Evolutionary conservation across 2,113 vertebrate genomes (phyloP), one percentile per base, ranked within the genome.

Genomic region (Neofelis nebulosa): DNA sequence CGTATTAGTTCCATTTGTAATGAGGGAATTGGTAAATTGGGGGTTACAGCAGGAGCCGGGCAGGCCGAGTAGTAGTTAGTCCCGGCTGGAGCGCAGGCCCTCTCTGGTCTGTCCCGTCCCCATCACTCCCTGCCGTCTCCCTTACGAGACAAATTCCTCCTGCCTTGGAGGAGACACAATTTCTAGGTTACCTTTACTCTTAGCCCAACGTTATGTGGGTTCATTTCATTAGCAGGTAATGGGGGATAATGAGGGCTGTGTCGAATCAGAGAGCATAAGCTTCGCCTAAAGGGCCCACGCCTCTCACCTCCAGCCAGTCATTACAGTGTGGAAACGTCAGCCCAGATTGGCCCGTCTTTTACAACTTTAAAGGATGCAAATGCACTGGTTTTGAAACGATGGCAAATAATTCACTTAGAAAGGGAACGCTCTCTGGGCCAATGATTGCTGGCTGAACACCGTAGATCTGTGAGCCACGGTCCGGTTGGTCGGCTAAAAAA

Each of bases 331-430:
- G 19, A 74, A 65, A 48, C 45, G 8, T 18, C 31, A 87, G 45
- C 1, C 36, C 45, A 41, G 25, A 83, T 45, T 65, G 29, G n/a
- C 16, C 76, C 31, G 4, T 9, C 83, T 82, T 82, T 91, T 21
- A 36, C 63, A 82, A 41, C 41, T 88, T 94, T 82, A 63, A 94
- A 63, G 38, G n/a, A 33, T 31, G 36, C 45, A 80, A 52, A 61
- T 7, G 61, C 4, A 61, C 15, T 61, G 57, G 69, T 69, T 91
- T 87, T 78, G 45, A 95, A 95, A 33, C 1, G 7, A 76, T 52
- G 61, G 65, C 66, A 91, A 55, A n/a, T 81, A 63, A 41, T 63
- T 65, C 31, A 88, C 45, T 94, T 52, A 36, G 78, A 86, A 95
- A 86, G 23, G 50, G 91, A 96, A 82, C 3, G 23, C 4, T 78